Base-by-base conservation (phyloP, 2,888 invertebrate genomes). In the Dolichopus griseipennis region DNA sequence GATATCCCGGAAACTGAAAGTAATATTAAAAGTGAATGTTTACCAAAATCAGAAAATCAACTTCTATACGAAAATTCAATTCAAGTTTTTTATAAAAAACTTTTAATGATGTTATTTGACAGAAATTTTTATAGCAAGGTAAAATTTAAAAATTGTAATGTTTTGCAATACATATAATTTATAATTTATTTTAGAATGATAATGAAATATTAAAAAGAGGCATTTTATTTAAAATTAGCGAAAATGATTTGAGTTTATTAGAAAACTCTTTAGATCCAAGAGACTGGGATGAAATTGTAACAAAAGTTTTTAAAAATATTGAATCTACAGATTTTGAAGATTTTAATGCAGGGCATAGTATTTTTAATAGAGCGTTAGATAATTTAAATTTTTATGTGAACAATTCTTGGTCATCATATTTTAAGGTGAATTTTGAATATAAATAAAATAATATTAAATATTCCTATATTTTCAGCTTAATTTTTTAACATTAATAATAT, bases 231-330 rank as follows among this genome's bases (percentile, higher is more conserved):
- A n/a, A 52, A 52, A 18, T 52, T 52, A 52, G 18, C 18, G 52
- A 52, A 52, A 18, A 1, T 52, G 52, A 52, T 12, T 18, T 52
- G 18, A n/a, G 2, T 6, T 15, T 75, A 33, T 69, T 78, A 62
- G 74, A 78, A 61, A 20, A 66, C 9, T 68, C 75, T 18, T 27
- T 72, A 62, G 78, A 78, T 73, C 75, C 75, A 12, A 75, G 79
- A 21, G 79, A 78, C 71, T 70, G 79, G 66, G 79, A 78, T 69
- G 72, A 72, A 41, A 61, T 78, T 62, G 69, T 78, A 22, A 72
- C 69, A 2, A 72, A 76, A 69, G 73, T 78, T 71, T 67, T 79
- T 7, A 68, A 71, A 1, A 72, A 72, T 20, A 71, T 73, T 2
- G 72, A 69, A 41, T 69, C 69, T 21, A 67, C 71, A 10, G 71